A percentile compares a stretch with the other conserved stretches of the same genome.
These are phyloP conservation scores for Phorcus lineatus DNA, from an alignment of 2,888 invertebrate species.

Conservation along the genomic window DNA sequence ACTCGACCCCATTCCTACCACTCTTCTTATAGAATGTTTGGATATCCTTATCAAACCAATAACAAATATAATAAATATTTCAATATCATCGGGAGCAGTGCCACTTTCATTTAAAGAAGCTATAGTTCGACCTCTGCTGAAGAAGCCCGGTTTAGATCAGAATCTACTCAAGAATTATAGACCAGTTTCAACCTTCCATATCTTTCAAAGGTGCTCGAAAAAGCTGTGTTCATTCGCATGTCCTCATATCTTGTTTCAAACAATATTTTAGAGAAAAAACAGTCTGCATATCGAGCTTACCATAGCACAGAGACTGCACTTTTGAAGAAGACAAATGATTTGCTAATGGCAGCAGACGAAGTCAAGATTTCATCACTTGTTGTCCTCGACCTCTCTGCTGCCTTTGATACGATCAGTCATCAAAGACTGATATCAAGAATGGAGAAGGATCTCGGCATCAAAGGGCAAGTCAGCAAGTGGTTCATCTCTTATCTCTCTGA, in stretches of 20 bases:
- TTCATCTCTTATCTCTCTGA: background rate
- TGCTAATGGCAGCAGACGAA: too few species aligned
- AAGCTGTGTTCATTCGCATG: too few species aligned
- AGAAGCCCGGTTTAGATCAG: background rate
- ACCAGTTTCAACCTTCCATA: conserved; percentile 24
- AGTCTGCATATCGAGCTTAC: background rate
- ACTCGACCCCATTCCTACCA: conserved; percentile 10
- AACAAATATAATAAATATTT: conserved; percentile 11
- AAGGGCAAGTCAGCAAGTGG: background rate
- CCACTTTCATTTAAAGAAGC: conserved; percentile 6
- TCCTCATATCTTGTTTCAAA: too few species aligned
- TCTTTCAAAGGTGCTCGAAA: background rate
- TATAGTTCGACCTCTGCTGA: background rate
- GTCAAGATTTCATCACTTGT: too few species aligned
- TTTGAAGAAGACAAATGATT: too few species aligned
- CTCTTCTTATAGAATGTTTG: background rate
- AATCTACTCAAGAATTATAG: conserved; percentile 23
- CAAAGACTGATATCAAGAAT: background rate
- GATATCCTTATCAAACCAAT: conserved; percentile 7
- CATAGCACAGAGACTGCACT: background rate
- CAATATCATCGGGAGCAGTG: background rate
- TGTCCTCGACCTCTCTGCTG: too few species aligned
- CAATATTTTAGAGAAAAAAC: background rate
- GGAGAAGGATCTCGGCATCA: background rate
- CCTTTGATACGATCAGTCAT: too few species aligned